Evolutionary conservation across 2,797 vertebrate species (phyloP).

Genomic region (Poecilia wingei): DNA sequence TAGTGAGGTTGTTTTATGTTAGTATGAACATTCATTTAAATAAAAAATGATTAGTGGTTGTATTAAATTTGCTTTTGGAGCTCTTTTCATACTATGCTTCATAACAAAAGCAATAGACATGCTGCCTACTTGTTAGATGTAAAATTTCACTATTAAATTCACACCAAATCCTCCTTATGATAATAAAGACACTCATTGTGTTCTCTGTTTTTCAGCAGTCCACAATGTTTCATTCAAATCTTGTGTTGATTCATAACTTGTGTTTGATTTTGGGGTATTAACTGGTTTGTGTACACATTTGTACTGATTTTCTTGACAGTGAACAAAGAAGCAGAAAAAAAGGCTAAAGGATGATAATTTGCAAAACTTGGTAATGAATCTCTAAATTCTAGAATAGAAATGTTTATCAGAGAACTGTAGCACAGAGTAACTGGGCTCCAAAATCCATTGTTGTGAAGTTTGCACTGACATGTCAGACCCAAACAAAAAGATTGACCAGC

Average conservation of each 20-base stretch:
- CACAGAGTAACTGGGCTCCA: conserved; percentile 17
- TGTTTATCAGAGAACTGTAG: conserved; percentile 14
- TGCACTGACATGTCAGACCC: conserved; percentile 8
- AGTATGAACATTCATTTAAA: conserved; percentile 6
- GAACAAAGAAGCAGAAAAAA: conserved; percentile 40
- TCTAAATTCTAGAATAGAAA: conserved; percentile 16
- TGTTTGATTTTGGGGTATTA: conserved; percentile 34
- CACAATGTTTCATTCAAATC: conserved; percentile 11
- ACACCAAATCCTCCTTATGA: conserved; percentile 2
- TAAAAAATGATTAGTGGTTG: conserved; percentile 6
- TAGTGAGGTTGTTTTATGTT: conserved; percentile 10
- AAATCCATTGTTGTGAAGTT: not conserved
- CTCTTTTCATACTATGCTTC: conserved; percentile 4
- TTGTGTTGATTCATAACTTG: conserved; percentile 36
- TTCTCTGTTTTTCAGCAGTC: conserved; percentile 4
- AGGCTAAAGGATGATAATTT: conserved; percentile 16
- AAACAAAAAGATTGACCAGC: not conserved
- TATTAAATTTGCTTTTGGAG: conserved; percentile 3
- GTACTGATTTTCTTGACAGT: conserved; percentile 29
- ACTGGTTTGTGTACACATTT: conserved; percentile 20
- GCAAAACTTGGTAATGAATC: conserved; percentile 10
- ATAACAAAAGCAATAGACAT: conserved; percentile 16
- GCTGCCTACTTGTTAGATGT: conserved; percentile 14
- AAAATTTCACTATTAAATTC: conserved; percentile 11
- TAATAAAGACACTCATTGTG: conserved; percentile 17